Base-by-base conservation (phyloP, 2,797 vertebrate genomes). In the Sphaeramia orbicularis region DNA sequence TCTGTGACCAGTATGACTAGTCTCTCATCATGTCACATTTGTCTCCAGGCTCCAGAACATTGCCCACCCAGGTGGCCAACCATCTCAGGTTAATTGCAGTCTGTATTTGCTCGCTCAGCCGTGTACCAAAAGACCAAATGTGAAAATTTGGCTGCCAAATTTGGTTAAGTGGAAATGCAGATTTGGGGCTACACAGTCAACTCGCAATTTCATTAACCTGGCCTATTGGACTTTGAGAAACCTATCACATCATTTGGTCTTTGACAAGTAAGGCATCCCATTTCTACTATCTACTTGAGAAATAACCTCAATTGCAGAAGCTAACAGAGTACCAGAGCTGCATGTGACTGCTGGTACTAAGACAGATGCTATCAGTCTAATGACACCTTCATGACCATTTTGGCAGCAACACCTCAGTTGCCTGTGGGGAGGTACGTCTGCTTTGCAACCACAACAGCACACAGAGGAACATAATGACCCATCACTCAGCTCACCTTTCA, bases 401-500 rank as follows among this genome's bases (percentile, higher is more conserved):
- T 74, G 59, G 63, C 78, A 47, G 59, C 62, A 64, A 71, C 73
- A 66, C 69, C 60, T 81, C 59, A 43, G 16, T 49, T 75, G 67
- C 71, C 71, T 41, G 53, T 71, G 79, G 68, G 67, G 60, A 67
- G 59, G 32, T 64, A 54, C 18, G 48, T 80, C 58, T 43, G 63
- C 61, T 62, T 47, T 15, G 43, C 75, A 64, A 27, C 71, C 71
- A 60, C 47, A 68, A 42, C 74, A 41, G 58, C 73, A 35, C 67
- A 54, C 55, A 44, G 45, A 32, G 53, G 74, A 55, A 74, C 73
- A 72, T 66, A 80, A 88, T 69, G 70, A 76, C 24, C 80, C 76
- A 64, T 86, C 78, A 68, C 61, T 78, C 72, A 83, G 76, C 63
- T 89, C 76, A 89, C 81, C 78, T 89, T 81, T 86, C 85, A 82